Evolutionary conservation across 2,797 vertebrate species (phyloP), one percentile per base, ranked within the genome.

Genomic region (Poeciliopsis gracilis): DNA sequence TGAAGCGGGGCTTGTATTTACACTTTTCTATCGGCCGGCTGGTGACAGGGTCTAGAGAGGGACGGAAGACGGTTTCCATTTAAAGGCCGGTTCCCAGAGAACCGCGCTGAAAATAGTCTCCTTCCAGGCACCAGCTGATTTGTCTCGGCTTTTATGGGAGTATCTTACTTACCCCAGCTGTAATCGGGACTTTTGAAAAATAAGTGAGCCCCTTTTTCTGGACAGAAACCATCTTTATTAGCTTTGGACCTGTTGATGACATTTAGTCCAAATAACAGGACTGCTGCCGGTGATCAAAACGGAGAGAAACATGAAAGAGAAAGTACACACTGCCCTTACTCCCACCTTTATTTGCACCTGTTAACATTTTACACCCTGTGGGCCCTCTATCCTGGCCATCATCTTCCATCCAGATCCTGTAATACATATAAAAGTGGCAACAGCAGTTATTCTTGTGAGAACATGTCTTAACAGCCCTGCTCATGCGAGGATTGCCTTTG

Each of bases 21-120:
- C 87, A 83, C 82, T 82, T 71, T 53, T 79, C 70, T 46, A 33
- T 77, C 87, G 77, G 82, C 90, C 76, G 81, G 82, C 83, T 73
- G 72, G 82, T 87, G 87, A 92, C 86, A 71, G 82, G 72, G 87
- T 85, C 83, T 45, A 85, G 88, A 81, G 83, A 89, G 91, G 84
- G 86, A 85, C 82, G 81, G 82, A 84, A 80, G 84, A 82, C 80
- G 80, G 82, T 86, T 11, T 84, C 88, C 86, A 87, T 84, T 90
- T 89, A 89, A 89, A 91, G 85, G 82, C 74, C 82, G 80, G 85
- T 72, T 90, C 73, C 73, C 49, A 23, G 53, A 84, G 77, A 72
- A 77, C 28, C 13, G 16, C 1, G 25, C 41, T 70, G 67, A 45
- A 70, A 70, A 70, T 13, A 25, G 66, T 69, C 66, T 41, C 23